Base-by-base conservation (phyloP, 2,797 vertebrate species). In the Enteromius anoplus region DNA sequence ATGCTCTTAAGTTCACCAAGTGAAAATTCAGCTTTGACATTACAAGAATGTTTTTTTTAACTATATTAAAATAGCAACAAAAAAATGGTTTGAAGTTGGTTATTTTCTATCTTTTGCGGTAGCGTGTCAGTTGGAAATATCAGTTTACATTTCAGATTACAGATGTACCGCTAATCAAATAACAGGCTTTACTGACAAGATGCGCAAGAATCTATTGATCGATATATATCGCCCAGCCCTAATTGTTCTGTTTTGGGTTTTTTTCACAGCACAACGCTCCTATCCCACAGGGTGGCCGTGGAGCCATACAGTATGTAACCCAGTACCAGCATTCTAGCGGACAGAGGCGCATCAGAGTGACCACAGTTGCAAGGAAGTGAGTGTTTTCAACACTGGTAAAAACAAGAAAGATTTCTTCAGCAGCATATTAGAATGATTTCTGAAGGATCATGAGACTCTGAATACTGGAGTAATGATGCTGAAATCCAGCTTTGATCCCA, bases 251-350 rank as follows among this genome's bases (percentile, higher is more conserved):
- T 8, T 3, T 0, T 45, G 26, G 29, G 64, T 0, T 37, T 87
- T 15, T 66, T 66, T 60, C 62, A 21, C 88, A 98, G 97, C 97
- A 99, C 89, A 98, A 97, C 45, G 97, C 97, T 86, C 97, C 97
- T 4, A 97, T 98, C 90, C 97, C 97, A 90, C 97, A 99, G 92
- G 97, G 97, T 66, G 97, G 97, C 29, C 95, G 97, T 1, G 97
- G 97, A 73, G 96, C 97, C 1, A 93, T 99, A 78, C 97, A 99
- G 88, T 98, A 96, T 47, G 97, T 99, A 84, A 97, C 96, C 51
- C 97, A 98, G 89, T 99, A 98, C 91, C 97, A 99, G 78, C 97
- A 99, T 92, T 96, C 97, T 10, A 97, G 96, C 47, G 97, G 97
- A 68, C 97, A 98, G 94, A 95, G 96, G 86, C 96, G 97, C 53